Evolutionary conservation across 2,113 vertebrate species (phyloP).

Genomic region (Thymallus thymallus): DNA sequence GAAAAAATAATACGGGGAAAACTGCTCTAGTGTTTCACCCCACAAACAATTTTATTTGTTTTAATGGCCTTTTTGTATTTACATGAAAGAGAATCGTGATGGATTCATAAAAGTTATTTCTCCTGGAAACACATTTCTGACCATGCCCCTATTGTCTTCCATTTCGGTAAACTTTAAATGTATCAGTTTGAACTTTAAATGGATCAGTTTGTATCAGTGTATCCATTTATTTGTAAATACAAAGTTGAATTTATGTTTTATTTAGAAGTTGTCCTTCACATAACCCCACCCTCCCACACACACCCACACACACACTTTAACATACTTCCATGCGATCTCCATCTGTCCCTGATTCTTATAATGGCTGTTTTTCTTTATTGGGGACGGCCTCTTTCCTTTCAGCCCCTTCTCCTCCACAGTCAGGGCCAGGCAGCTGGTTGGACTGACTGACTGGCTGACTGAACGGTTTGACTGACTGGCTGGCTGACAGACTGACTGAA

Average conservation of each 20-base stretch:
- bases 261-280: not conserved
- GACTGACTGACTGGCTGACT: conserved; percentile 1
- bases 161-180: no score
- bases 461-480: conserved; percentile 1
- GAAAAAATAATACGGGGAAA: no score
- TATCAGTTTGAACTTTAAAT: no score
- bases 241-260: not conserved
- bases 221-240: no score
- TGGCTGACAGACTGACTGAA: conserved; percentile 5
- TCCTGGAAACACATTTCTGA: no score
- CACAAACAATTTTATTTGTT: no score
- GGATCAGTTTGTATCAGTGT: no score
- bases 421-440: conserved; percentile 51
- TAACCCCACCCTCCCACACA: not conserved
- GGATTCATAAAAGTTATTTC: no score
- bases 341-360: conserved; percentile 13
- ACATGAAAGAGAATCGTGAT: no score
- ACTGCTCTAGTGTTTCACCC: no score
- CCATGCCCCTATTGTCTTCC: no score
- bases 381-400: not conserved
- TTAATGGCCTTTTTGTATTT: no score
- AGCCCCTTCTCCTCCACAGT: conserved; percentile 19
- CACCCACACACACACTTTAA: conserved; percentile 10
- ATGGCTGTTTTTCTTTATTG: conserved; percentile 23
- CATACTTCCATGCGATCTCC: conserved; percentile 25